phyloP scores from a whole-genome alignment of 2,888 invertebrate genomes.

The Apodemia mormo region DNA sequence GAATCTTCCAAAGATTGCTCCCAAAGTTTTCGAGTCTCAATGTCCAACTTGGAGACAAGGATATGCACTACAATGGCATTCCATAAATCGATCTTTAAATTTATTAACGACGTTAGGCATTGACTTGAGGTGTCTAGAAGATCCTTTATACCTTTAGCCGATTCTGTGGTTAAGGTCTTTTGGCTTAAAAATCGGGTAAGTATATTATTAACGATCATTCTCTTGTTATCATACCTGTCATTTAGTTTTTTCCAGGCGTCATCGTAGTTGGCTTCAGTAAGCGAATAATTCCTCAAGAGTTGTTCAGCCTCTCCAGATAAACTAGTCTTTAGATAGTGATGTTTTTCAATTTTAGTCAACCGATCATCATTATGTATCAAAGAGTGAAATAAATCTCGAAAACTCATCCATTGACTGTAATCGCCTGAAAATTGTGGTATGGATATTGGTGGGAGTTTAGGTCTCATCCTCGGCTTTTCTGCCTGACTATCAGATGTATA shows the following conservation, averaged over 20 bases:
- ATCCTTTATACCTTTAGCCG: constrained; percentile 35
- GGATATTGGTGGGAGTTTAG: background rate
- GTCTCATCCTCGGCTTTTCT: no score
- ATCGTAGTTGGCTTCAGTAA: constrained; percentile 35
- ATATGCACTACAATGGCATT: constrained; percentile 35
- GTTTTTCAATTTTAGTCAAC: constrained; percentile 21
- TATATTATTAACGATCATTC: constrained; percentile 32
- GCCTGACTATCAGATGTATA: no score
- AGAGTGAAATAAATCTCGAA: constrained; percentile 25
- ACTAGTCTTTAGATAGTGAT: constrained; percentile 21
- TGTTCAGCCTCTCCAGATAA: constrained; percentile 26
- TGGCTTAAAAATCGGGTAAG: constrained; percentile 37
- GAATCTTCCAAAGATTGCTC: constrained; percentile 27
- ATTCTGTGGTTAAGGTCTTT: constrained; percentile 32
- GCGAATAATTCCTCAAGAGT: constrained; percentile 21
- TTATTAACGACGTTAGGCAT: constrained; percentile 35
- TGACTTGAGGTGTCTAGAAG: constrained; percentile 40
- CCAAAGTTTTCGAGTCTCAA: constrained; percentile 36
- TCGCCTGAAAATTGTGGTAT: constrained; percentile 23
- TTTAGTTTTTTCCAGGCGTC: constrained; percentile 36
- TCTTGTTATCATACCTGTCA: constrained; percentile 35
- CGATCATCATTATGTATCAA: constrained; percentile 21
- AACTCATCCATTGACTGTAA: constrained; percentile 23
- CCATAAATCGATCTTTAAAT: constrained; percentile 33
- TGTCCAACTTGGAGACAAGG: constrained; percentile 34